These are phyloP conservation scores for Lepisosteus osseus DNA, from an alignment of 2,113 vertebrate genomes.

Conservation along the genomic window DNA sequence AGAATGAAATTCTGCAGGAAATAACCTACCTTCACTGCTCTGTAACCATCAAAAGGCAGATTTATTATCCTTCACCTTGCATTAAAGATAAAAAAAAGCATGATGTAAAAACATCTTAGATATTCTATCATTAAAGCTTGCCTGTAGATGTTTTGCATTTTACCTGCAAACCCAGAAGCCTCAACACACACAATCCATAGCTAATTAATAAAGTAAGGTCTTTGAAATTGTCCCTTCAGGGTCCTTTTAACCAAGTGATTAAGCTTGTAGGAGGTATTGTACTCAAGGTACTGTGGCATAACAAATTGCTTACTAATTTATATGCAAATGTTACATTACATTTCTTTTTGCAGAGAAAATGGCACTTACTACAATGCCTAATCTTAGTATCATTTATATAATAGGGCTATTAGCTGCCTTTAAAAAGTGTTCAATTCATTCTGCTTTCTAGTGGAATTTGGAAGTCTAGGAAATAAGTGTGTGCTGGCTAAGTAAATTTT, in stretches of 20 bases:
- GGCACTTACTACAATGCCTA: conserved; percentile 1
- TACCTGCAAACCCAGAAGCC: not conserved
- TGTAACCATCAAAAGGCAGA: too few species aligned
- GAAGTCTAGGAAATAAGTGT: conserved; percentile 2
- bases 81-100: not conserved
- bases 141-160: not conserved
- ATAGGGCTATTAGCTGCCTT: conserved; percentile 4
- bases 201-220: conserved; percentile 5
- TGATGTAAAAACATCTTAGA: not conserved
- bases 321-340: conserved; percentile 13
- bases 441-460: not conserved
- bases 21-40: too few species aligned
- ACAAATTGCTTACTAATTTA: conserved; percentile 18
- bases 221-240: not conserved
- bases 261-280: conserved; percentile 3
- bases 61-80: not conserved
- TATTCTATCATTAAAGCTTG: not conserved
- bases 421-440: conserved; percentile 3
- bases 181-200: not conserved
- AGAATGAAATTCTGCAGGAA: too few species aligned
- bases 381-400: conserved; percentile 9
- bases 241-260: conserved; percentile 5
- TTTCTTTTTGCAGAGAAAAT: conserved; percentile 10
- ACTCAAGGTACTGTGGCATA: conserved; percentile 12
- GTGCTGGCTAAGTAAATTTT: not conserved